Base-by-base conservation (phyloP, 2,888 invertebrate genomes). In the Lasioglossum villosulum region DNA sequence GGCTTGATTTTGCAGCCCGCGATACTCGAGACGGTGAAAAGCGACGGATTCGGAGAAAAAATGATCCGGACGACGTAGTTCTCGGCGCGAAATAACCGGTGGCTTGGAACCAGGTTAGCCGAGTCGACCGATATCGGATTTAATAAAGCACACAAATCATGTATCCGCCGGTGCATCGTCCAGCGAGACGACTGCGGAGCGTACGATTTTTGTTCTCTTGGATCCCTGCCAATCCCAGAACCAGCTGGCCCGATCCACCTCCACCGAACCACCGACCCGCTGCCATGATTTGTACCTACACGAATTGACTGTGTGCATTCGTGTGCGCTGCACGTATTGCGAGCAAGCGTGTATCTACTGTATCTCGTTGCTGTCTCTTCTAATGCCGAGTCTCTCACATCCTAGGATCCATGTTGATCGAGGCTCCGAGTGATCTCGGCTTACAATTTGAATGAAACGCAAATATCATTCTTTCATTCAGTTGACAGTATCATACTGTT, bases 131-230 rank as follows among this genome's bases (percentile, higher is more conserved):
- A 92, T 92, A 92, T 91, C 90, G 88, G 91, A 93, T 93, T 94
- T 93, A 93, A 93, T 94, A 93, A 92, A 93, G 90, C 91, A 90
- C 91, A 91, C 92, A 90, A 92, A 93, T 92, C 92, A 92, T 93
- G 93, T 88, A 91, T 91, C 89, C 88, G 88, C 63, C 88, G 86
- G 85, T 88, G 86, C 90, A 88, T 83, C 87, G 80, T 75, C 82
- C 79, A 66, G 74, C 45, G 86, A 83, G 88, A 83, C 87, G 80
- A 76, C 72, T 75, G 80, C 34, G 19, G 27, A 73, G 75, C 39
- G 71, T 75, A 77, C 87, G 91, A 92, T 92, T 94, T 93, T 93
- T 91, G 86, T 89, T 82, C 90, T 81, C 86, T 89, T 93, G 94
- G 93, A 93, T 34, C 79, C 52, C 82, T 91, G 93, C 93, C 94